phyloP scores from a whole-genome alignment of 1,140 invertebrate species.

The Samia ricini region DNA sequence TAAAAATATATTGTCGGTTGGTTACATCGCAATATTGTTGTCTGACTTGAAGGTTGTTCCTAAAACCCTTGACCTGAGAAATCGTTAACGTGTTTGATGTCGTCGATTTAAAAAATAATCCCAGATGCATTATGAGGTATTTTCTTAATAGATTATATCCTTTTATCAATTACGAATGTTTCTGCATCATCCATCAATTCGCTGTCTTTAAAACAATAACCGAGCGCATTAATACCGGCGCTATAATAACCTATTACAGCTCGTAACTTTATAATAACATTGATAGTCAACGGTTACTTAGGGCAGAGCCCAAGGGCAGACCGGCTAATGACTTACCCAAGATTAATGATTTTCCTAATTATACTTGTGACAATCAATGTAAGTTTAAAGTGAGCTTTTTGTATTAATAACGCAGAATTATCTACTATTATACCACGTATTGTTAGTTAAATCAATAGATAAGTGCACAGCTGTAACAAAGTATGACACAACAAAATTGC shows the following conservation, averaged over 20 bases:
- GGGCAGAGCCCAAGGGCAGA: constrained; percentile 57
- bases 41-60: not conserved
- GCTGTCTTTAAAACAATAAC: constrained; percentile 71
- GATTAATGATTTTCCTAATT: constrained; percentile 72
- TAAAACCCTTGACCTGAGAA: not conserved
- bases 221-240: constrained; percentile 45
- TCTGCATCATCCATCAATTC: constrained; percentile 50
- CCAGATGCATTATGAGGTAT: not conserved
- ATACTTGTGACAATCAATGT: constrained; percentile 60
- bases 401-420: constrained; percentile 12
- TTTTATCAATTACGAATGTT: not conserved
- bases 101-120: too few species aligned
- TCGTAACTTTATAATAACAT: constrained; percentile 49
- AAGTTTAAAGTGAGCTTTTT: constrained; percentile 45
- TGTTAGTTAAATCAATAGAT: not conserved
- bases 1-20: not conserved
- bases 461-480: not conserved
- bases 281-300: constrained; percentile 57
- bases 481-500: not conserved
- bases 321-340: constrained; percentile 52
- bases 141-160: not conserved
- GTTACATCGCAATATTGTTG: not conserved
- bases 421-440: not conserved
- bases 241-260: constrained; percentile 55
- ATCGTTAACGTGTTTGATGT: not conserved